These are phyloP conservation scores for Agonopterix heracliana DNA, from an alignment of 2,888 invertebrate species.

Conservation along the genomic window DNA sequence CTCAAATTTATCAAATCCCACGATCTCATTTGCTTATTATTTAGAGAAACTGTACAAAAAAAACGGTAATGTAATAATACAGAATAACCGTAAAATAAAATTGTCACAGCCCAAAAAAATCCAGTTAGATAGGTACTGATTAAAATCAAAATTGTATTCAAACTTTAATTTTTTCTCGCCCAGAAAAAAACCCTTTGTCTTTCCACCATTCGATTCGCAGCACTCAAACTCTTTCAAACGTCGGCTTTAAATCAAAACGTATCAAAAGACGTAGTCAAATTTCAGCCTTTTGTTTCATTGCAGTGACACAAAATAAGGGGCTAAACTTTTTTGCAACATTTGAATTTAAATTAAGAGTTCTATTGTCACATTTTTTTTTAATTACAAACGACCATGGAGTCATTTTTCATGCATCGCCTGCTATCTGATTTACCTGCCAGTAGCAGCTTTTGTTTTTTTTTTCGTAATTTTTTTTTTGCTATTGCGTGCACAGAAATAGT, in stretches of 20 bases:
- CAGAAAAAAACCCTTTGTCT: slow-evolving; percentile 41
- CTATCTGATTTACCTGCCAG: slow-evolving; percentile 70
- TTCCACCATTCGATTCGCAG: slow-evolving; percentile 43
- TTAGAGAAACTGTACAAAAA: too few species aligned
- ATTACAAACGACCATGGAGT: slow-evolving; percentile 55
- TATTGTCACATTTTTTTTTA: slow-evolving; percentile 64
- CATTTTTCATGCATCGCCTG: slow-evolving; percentile 75
- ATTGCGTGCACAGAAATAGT: slow-evolving; percentile 27
- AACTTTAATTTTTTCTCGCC: slow-evolving; percentile 12
- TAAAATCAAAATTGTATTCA: slow-evolving; percentile 34
- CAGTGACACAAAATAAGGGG: slow-evolving; percentile 51
- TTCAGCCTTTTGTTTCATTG: slow-evolving; percentile 61
- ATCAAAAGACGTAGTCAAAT: slow-evolving; percentile 63
- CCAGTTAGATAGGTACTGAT: slow-evolving; percentile 30
- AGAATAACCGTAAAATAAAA: not conserved
- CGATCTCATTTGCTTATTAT: too few species aligned
- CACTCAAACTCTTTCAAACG: slow-evolving; percentile 44
- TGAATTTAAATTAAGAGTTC: slow-evolving; percentile 60
- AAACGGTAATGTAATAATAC: too few species aligned
- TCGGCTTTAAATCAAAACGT: slow-evolving; percentile 62
- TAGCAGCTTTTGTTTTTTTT: slow-evolving; percentile 33
- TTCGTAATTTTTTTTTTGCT: slow-evolving; percentile 18
- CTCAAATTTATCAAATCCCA: too few species aligned
- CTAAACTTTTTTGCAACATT: slow-evolving; percentile 53
- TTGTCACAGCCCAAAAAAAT: not conserved